Evolutionary conservation across 37 sponge, comb jelly and placozoan genomes (phyloP).

Genomic region (Diacarnus erythraeanus): DNA sequence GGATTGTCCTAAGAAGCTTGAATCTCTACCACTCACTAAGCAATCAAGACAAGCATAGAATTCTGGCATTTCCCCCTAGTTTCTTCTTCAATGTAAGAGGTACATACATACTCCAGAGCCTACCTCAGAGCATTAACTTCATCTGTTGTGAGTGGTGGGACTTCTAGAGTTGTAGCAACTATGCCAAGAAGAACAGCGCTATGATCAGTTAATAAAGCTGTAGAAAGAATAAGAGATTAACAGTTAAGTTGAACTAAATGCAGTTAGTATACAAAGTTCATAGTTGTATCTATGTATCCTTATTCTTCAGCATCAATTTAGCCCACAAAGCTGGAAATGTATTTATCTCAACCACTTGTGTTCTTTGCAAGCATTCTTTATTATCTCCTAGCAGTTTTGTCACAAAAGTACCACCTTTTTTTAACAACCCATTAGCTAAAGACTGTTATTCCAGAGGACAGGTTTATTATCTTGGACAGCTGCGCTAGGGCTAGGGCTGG

Average conservation of each 20-base stretch:
- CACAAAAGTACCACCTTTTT: not conserved
- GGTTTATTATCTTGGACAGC: not conserved
- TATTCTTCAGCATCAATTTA: not conserved
- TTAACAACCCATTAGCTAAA: not conserved
- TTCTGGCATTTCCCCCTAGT: not conserved
- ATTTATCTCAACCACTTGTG: not conserved
- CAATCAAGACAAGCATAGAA: not conserved
- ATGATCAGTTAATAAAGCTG: not conserved
- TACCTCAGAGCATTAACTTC: not conserved
- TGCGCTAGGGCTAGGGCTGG: not conserved
- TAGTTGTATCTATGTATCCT: not conserved
- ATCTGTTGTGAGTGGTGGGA: not conserved
- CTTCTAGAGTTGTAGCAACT: not conserved
- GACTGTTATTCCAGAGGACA: not conserved
- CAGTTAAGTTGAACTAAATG: no score
- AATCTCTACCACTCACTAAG: not conserved
- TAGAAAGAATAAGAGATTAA: not conserved
- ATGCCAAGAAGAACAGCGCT: not conserved
- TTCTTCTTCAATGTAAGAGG: not conserved
- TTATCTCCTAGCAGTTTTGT: not conserved
- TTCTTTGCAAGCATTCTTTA: not conserved
- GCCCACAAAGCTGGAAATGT: not conserved
- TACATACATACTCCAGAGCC: not conserved
- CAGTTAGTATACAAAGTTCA: not conserved
- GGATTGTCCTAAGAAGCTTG: not conserved